A percentile compares a stretch with the other conserved stretches of the same genome.
phyloP scores from a whole-genome alignment of 2,888 invertebrate genomes.

The Hedya salicella region DNA sequence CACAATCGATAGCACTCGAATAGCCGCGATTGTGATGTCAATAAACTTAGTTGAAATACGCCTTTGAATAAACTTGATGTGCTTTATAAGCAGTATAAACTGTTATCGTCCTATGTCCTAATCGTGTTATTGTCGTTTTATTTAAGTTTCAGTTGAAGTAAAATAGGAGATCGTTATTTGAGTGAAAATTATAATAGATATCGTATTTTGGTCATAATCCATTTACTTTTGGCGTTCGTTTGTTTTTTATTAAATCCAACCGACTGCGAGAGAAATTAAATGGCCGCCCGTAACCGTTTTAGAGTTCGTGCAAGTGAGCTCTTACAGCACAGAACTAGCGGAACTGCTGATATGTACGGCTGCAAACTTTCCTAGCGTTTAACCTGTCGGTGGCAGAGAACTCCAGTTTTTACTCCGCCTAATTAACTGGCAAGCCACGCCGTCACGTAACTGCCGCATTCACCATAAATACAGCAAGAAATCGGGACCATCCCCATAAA shows the following conservation, averaged over 20 bases:
- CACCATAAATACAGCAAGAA: conserved; percentile 83
- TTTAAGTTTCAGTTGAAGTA: too few species aligned
- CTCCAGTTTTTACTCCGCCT: conserved; percentile 68
- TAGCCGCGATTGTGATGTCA: conserved; percentile 50
- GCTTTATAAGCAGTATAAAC: conserved; percentile 6
- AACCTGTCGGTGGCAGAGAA: conserved; percentile 41
- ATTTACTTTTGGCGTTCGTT: too few species aligned
- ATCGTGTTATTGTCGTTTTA: not conserved
- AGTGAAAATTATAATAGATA: too few species aligned
- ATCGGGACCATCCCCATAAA: conserved; percentile 84
- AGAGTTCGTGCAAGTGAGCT: conserved; percentile 35
- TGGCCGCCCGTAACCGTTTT: conserved; percentile 29
- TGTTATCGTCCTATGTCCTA: not conserved
- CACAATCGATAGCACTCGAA: conserved; percentile 68
- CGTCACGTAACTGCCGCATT: conserved; percentile 78
- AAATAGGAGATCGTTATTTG: too few species aligned
- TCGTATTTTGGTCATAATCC: too few species aligned
- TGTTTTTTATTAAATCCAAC: too few species aligned
- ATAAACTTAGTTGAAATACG: conserved; percentile 48
- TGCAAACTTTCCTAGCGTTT: conserved; percentile 39
- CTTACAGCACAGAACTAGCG: conserved; percentile 26
- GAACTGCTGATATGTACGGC: conserved; percentile 42
- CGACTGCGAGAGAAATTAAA: conserved; percentile 13
- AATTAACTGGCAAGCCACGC: conserved; percentile 76
- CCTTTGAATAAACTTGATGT: conserved; percentile 17